Evolutionary conservation across 2,797 vertebrate species (phyloP).

Genomic region (Bufotes viridis): DNA sequence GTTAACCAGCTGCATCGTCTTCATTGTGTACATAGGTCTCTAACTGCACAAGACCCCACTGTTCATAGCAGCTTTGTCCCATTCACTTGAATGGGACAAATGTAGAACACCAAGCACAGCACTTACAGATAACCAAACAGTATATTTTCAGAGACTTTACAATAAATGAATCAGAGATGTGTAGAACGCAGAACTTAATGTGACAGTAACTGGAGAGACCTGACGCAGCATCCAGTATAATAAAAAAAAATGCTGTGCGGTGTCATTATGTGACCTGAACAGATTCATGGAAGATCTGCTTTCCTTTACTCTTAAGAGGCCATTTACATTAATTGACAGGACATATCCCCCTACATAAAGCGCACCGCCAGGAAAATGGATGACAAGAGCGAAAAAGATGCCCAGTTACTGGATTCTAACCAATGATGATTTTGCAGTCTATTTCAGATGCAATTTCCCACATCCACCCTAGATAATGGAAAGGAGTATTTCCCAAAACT

Average conservation of each 20-base stretch:
- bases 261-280: not conserved
- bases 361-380: not conserved
- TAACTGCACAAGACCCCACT: too few species aligned
- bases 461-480: not conserved
- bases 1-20: too few species aligned
- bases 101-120: too few species aligned
- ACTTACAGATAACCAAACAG: too few species aligned
- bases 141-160: too few species aligned
- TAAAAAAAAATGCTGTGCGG: not conserved
- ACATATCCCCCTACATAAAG: conserved; percentile 9
- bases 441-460: not conserved
- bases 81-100: too few species aligned
- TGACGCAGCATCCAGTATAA: too few species aligned
- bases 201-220: not conserved
- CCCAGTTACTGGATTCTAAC: not conserved
- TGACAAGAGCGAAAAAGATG: not conserved
- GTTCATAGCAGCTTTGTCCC: too few species aligned
- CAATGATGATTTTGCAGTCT: not conserved
- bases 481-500: not conserved
- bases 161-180: too few species aligned
- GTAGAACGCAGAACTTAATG: not conserved
- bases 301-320: not conserved
- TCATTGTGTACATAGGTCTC: too few species aligned
- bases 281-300: not conserved
- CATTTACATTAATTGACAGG: conserved; percentile 14